Conservation (phyloP, 2,113 vertebrate species). For the Syngnathus floridae region DNA sequence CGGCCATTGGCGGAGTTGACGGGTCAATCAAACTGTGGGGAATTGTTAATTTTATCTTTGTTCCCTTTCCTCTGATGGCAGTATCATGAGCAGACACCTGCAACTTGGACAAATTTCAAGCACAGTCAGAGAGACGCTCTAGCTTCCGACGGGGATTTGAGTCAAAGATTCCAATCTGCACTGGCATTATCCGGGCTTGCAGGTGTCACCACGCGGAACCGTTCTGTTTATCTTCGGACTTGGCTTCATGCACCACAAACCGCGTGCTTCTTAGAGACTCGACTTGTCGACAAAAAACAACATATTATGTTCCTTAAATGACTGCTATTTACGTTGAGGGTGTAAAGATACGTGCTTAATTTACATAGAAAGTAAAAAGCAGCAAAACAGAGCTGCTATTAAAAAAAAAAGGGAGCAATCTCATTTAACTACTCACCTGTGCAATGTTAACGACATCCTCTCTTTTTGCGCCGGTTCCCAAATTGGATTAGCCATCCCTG, state of each 20-base stretch:
- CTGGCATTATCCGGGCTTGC: conserved; percentile 51
- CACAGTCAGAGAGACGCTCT: conserved; percentile 32
- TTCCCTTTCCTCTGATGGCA: conserved; percentile 31
- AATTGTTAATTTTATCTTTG: conserved; percentile 66
- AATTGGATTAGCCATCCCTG: background rate
- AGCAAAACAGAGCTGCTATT: background rate
- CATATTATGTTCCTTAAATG: conserved; percentile 2
- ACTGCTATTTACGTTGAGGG: background rate
- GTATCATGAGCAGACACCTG: conserved; percentile 65
- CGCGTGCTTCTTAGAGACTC: conserved; percentile 26
- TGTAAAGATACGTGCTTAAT: conserved; percentile 1
- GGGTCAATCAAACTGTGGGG: conserved; percentile 63
- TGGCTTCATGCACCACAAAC: conserved; percentile 21
- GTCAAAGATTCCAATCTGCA: conserved; percentile 59
- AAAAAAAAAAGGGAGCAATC: background rate
- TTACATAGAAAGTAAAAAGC: background rate
- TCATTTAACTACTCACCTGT: conserved; percentile 5
- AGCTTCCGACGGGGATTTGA: conserved; percentile 61
- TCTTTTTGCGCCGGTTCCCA: background rate
- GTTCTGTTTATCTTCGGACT: conserved; percentile 38
- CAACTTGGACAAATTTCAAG: conserved; percentile 52
- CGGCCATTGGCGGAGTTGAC: conserved; percentile 37
- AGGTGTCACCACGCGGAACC: conserved; percentile 37
- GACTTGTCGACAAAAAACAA: conserved; percentile 26
- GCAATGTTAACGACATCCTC: background rate